These are phyloP conservation scores for Glossosoma conforme DNA, from an alignment of 1,140 invertebrate species.

Conservation along the genomic window DNA sequence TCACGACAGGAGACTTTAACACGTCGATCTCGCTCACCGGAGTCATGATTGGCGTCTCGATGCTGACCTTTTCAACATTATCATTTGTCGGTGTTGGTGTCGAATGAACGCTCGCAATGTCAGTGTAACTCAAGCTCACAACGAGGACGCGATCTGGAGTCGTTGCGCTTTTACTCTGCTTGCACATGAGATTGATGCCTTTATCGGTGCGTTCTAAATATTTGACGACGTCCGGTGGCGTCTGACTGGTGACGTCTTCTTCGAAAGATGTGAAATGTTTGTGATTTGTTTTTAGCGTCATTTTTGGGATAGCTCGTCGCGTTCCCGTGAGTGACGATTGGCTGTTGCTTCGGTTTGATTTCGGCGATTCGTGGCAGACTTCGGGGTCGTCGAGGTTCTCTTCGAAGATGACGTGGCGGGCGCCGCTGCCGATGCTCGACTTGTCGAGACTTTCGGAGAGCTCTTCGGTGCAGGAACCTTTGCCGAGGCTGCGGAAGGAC, in stretches of 20 bases:
- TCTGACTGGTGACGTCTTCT: constrained; percentile 29
- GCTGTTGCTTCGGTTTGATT: constrained; percentile 25
- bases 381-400: constrained; percentile 27
- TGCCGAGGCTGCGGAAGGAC: constrained; percentile 29
- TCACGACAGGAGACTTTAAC: constrained; percentile 12
- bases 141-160: constrained; percentile 22
- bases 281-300: constrained; percentile 25
- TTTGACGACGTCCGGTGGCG: constrained; percentile 30
- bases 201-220: constrained; percentile 30
- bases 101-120: constrained; percentile 19
- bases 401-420: constrained; percentile 29
- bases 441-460: constrained; percentile 29
- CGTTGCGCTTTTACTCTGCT: constrained; percentile 20
- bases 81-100: constrained; percentile 4
- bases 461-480: constrained; percentile 29
- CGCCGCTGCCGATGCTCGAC: constrained; percentile 28
- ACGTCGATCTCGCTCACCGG: constrained; percentile 19
- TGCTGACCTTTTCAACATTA: not conserved
- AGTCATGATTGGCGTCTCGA: constrained; percentile 13
- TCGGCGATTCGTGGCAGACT: constrained; percentile 24
- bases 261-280: constrained; percentile 31
- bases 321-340: constrained; percentile 25
- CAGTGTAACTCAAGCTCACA: constrained; percentile 24
- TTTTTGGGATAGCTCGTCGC: constrained; percentile 20
- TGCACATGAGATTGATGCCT: constrained; percentile 22